Evolutionary conservation across 2,888 invertebrate genomes (phyloP), one percentile per base, ranked within the genome.

Genomic region (Gandaritis pyraliata): DNA sequence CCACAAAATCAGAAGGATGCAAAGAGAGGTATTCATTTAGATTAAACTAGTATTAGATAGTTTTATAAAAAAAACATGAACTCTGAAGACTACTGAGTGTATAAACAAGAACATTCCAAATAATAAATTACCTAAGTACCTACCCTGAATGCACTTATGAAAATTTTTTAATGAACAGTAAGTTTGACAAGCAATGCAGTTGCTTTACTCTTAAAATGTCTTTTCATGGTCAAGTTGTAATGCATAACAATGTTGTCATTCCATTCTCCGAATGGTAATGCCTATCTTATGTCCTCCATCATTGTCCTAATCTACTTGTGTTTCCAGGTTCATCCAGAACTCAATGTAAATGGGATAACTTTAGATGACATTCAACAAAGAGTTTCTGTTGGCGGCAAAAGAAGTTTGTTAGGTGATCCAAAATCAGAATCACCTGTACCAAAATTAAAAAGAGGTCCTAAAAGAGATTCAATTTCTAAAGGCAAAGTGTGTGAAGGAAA

Each of bases 301-400:
- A 6, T 29, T 29, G 6, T 2, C 10, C 33, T 33, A 33, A 33
- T 2, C 8, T 11, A 33, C 5, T 46, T 12, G 11, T 38, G 18
- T 38, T 47, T 90, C 8, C 77, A 95, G 94, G 93, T 94, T 74
- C 95, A 96, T 79, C 95, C 96, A 15, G 96, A 97, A 81, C 90
- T 97, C 54, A 95, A 96, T 74, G 96, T 95, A 12, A 93, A 94
- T 71, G 96, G 95, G 51, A 95, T 97, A 70, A 95, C 95, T 8
- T 84, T 97, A 55, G 94, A 95, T 43, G 91, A 91, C 38, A 86
- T 92, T 61, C 90, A 90, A 62, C 88, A 90, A 70, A 72, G 97
- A 95, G 90, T 89, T 16, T 80, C 85, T 54, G 59, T 87, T 95
- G 75, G 94, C 93, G 75, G 88, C 13, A 91, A 89, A 68, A 90